Evolutionary conservation across 1,140 invertebrate genomes (phyloP), one percentile per base, ranked within the genome.

Genomic region (Trinorchestia longiramus): DNA sequence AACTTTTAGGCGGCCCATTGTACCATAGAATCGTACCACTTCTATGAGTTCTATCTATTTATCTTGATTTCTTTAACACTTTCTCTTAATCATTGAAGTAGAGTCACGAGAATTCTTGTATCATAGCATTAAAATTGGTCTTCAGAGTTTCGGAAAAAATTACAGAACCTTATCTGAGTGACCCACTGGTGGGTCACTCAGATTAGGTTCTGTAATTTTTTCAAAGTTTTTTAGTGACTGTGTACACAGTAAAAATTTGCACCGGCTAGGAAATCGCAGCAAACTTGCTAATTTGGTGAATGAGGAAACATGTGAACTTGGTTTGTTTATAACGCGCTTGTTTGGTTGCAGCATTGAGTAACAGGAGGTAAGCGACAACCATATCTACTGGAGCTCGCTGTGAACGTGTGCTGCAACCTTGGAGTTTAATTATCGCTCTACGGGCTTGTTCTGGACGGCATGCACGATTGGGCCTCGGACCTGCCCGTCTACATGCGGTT

Each of bases 401-500:
- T 77, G 62, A 77, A 77, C 62, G 15, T 77, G 62, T 77, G 15
- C 62, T 28, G 62, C 62, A 77, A 77, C 62, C 62, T 77, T 77
- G 62, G 62, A 77, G 62, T 36, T 77, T 43, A 90, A 90, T 90
- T 90, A 90, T 41, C 88, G 41, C 36, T 90, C 88, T 90, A 41
- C 88, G 88, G 43, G 88, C 36, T 15, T 90, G 23, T 90, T 90
- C 41, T 41, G 4, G 41, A 3, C 88, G 88, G 88, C 88, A 90
- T 90, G 88, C 88, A 90, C 88, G 88, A 90, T 90, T 90, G 88
- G 88, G 43, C 28, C 41, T 17, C 41, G 43, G 88, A 41, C 88
- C 43, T 41, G 88, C 23, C n/a, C 88, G 41, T 90, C 88, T 41
- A 42, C 88, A 90, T 28, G 88, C 88, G 41, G 62, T 42, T 41